Conservation (phyloP, 2,113 vertebrate genomes). For the Chamaetylas fuelleborni region DNA sequence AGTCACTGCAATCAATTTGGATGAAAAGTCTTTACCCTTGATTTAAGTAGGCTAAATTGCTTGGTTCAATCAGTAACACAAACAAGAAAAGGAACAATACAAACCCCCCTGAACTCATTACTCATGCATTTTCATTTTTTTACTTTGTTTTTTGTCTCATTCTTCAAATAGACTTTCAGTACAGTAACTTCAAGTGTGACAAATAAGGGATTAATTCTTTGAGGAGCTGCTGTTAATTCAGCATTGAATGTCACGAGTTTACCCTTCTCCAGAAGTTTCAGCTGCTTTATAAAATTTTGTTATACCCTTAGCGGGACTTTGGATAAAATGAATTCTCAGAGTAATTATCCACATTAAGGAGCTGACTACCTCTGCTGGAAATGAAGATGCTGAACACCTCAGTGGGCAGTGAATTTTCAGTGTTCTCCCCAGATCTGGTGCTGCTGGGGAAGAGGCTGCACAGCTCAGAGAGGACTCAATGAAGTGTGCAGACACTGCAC, state of each 20-base stretch:
- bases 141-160: not conserved
- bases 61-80: not conserved
- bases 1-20: not conserved
- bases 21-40: not conserved
- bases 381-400: not conserved
- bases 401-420: not conserved
- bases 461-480: not conserved
- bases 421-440: not conserved
- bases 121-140: not conserved
- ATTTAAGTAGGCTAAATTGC: not conserved
- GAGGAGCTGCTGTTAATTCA: constrained; percentile 19
- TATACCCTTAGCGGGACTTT: not conserved
- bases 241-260: not conserved
- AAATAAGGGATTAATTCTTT: constrained; percentile 29
- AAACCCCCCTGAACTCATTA: not conserved
- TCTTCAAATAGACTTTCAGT: not conserved
- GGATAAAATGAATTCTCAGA: not conserved
- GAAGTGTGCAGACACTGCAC: not conserved
- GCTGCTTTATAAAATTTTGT: constrained; percentile 8
- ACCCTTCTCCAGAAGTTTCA: constrained; percentile 37
- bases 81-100: not conserved
- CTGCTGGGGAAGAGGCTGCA: not conserved
- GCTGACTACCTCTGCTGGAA: not conserved
- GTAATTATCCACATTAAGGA: not conserved
- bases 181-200: constrained; percentile 15